phyloP scores from a whole-genome alignment of 2,113 vertebrate genomes.

The Hydrolagus affinis region DNA sequence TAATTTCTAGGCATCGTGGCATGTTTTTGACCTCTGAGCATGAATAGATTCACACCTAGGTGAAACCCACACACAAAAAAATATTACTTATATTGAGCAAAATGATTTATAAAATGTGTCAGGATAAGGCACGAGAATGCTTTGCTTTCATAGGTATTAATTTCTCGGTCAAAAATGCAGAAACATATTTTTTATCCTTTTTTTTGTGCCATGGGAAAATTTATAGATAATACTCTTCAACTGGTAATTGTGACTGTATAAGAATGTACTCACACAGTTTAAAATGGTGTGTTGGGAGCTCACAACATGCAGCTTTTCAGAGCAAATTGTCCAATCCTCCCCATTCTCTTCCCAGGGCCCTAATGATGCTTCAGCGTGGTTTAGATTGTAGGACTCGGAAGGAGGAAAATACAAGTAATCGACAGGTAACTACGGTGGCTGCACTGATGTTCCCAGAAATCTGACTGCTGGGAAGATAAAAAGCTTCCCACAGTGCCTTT shows the following conservation, averaged over 20 bases:
- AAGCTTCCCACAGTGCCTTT: slow-evolving; percentile 87
- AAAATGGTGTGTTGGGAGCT: slow-evolving; percentile 41
- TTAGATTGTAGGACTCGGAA: slow-evolving; percentile 78
- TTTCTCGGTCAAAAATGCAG: not conserved
- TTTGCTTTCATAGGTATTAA: slow-evolving; percentile 1
- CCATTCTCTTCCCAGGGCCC: slow-evolving; percentile 75
- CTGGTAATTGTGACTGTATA: slow-evolving; percentile 16
- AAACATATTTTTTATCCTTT: not conserved
- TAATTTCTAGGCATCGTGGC: slow-evolving; percentile 15
- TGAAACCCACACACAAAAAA: not conserved
- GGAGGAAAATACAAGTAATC: slow-evolving; percentile 85
- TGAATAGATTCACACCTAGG: slow-evolving; percentile 13
- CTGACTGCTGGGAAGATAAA: slow-evolving; percentile 96
- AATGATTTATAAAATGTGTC: slow-evolving; percentile 14
- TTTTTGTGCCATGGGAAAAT: slow-evolving; percentile 3
- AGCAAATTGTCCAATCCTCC: slow-evolving; percentile 71
- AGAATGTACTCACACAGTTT: slow-evolving; percentile 28
- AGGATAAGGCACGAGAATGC: not conserved
- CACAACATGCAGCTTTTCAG: slow-evolving; percentile 76
- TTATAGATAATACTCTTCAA: slow-evolving; percentile 23
- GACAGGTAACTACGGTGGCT: slow-evolving; percentile 76
- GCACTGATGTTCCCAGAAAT: slow-evolving; percentile 82
- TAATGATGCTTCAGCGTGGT: slow-evolving; percentile 80
- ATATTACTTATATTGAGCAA: not conserved
- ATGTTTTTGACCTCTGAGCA: slow-evolving; percentile 8